Base-by-base conservation (phyloP, 2,797 vertebrate genomes). In the Phataginus tricuspis region DNA sequence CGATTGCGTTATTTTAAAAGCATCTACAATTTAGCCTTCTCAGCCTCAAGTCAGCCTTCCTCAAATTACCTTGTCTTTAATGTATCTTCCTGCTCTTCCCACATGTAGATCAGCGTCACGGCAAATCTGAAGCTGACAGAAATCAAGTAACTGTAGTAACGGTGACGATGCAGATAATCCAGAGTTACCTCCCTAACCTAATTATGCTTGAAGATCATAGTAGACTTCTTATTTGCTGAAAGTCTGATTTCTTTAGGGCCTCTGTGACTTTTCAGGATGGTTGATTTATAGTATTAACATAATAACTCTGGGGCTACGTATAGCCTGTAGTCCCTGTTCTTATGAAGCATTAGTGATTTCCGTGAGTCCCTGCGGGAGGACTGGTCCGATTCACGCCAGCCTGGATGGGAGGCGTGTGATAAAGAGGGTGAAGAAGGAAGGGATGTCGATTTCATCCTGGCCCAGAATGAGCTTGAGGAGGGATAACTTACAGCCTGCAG, bases 391-490 rank as follows among this genome's bases (percentile, higher is more conserved):
- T 91, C 92, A 37, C 10, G 86, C 93, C 95, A 94, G 14, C 74
- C 61, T 89, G 78, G 88, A 87, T 86, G 86, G 88, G 64, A 95
- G 51, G 18, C 55, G 82, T n/a, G 34, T 93, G 90, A 95, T 91
- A 78, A 96, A 97, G 51, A 85, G 66, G 29, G 92, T 95, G 94
- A 91, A 86, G 69, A 84, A 85, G 96, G 74, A 93, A 95, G 75
- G 39, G 80, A 95, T 96, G 95, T 94, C 94, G 92, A 96, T 97
- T 97, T 96, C 96, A 96, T 96, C 79, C 78, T 93, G 91, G 89
- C 82, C 64, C 86, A 78, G 95, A 91, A 94, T 97, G 91, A 96
- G 86, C 89, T 83, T 45, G 64, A 94, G 90, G 86, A 90, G 53
- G 96, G 86, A 77, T 97, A 86, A 95, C 94, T 97, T 97, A 94